Conservation (phyloP, 2,888 invertebrate genomes). For the Tubulanus polymorphus region DNA sequence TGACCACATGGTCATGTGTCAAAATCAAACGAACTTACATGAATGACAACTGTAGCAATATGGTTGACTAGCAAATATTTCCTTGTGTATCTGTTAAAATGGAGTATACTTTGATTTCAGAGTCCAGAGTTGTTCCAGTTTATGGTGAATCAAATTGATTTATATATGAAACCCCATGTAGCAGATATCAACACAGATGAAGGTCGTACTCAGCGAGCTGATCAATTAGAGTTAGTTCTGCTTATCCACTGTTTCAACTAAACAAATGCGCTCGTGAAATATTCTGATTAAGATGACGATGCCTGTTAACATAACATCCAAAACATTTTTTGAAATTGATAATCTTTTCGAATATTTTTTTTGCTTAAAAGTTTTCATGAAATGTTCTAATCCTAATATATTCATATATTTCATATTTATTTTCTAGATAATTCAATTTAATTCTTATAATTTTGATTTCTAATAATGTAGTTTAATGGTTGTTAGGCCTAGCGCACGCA, state of each 20-base stretch:
- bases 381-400: too few relatives aligned
- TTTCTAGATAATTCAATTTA: too few relatives aligned
- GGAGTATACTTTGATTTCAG: constrained; percentile 22
- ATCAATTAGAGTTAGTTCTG: constrained; percentile 42
- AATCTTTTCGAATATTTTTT: too few relatives aligned
- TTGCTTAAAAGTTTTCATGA: too few relatives aligned
- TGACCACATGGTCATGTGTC: too few relatives aligned
- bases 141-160: constrained; percentile 37
- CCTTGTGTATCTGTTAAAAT: not conserved
- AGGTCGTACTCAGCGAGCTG: constrained; percentile 30
- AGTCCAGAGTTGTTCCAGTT: constrained; percentile 40
- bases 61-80: not conserved
- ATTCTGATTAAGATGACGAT: not conserved
- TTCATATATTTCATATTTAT: too few relatives aligned
- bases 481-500: too few relatives aligned
- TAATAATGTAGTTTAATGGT: too few relatives aligned
- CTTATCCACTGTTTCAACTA: not conserved
- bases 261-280: not conserved
- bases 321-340: too few relatives aligned
- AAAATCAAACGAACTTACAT: too few relatives aligned
- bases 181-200: constrained; percentile 24
- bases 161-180: constrained; percentile 36
- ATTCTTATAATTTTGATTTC: too few relatives aligned
- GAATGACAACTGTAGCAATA: not conserved
- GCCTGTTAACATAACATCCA: not conserved